These are phyloP conservation scores for Pangasius djambal DNA, from an alignment of 2,797 vertebrate genomes.

Conservation along the genomic window DNA sequence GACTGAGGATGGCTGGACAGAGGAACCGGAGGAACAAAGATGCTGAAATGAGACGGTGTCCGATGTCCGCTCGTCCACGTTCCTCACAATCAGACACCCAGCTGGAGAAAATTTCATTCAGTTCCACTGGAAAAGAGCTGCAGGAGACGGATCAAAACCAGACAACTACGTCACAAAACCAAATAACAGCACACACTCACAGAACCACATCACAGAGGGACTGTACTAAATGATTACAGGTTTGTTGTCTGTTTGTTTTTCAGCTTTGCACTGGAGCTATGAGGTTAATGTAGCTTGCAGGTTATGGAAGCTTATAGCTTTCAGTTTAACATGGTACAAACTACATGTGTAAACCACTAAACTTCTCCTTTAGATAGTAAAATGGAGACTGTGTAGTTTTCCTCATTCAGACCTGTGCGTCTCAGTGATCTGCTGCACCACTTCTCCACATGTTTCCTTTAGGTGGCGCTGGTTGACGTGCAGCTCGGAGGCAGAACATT, in stretches of 20 bases:
- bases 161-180: neutral
- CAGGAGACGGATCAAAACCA: neutral
- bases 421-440: conserved; percentile 80
- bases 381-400: neutral
- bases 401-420: conserved; percentile 79
- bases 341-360: neutral
- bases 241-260: neutral
- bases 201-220: neutral
- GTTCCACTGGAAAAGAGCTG: conserved; percentile 88
- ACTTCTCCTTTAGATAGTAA: neutral
- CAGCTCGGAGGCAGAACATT: conserved; percentile 80
- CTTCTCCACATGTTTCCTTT: conserved; percentile 81
- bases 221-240: neutral
- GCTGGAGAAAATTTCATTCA: conserved; percentile 85
- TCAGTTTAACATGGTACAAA: neutral
- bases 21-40: conserved; percentile 95
- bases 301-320: neutral
- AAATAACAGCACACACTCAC: neutral
- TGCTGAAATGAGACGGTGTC: conserved; percentile 89
- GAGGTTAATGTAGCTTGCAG: neutral
- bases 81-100: conserved; percentile 84
- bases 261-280: neutral
- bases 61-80: conserved; percentile 77
- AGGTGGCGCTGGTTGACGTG: conserved; percentile 80
- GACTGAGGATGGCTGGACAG: conserved; percentile 91